Percentiles rank a stretch among this genome's conserved stretches.
phyloP scores from a whole-genome alignment of 2,113 vertebrate species.

The Perca schrenkii region DNA sequence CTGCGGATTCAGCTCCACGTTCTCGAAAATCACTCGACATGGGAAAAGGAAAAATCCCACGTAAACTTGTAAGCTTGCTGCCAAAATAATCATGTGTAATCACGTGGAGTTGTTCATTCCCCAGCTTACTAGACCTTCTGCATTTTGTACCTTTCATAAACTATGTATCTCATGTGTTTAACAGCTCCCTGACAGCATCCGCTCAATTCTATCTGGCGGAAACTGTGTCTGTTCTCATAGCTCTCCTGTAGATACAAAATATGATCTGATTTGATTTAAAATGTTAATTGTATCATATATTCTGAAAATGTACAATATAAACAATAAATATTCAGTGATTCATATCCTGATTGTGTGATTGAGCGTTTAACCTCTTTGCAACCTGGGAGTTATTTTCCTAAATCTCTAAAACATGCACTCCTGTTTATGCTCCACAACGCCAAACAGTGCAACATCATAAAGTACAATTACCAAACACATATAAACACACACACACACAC shows the following conservation, averaged over 20 bases:
- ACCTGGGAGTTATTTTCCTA: slow-evolving; percentile 48
- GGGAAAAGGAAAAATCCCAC: slow-evolving; percentile 22
- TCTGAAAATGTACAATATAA: slow-evolving; percentile 78
- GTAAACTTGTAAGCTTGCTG: neutral
- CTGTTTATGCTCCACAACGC: slow-evolving; percentile 62
- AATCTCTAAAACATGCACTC: slow-evolving; percentile 67
- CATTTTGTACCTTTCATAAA: slow-evolving; percentile 2
- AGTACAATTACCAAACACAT: slow-evolving; percentile 57
- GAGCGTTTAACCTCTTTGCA: slow-evolving; percentile 38
- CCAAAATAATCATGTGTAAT: slow-evolving; percentile 25
- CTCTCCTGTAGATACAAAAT: slow-evolving; percentile 72
- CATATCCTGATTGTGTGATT: slow-evolving; percentile 56
- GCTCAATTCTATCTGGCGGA: slow-evolving; percentile 32
- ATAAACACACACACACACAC: slow-evolving; percentile 34
- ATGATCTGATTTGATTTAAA: slow-evolving; percentile 56
- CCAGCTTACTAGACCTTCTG: too few relatives aligned
- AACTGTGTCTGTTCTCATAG: slow-evolving; percentile 26
- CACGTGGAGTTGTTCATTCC: slow-evolving; percentile 21
- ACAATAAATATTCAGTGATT: slow-evolving; percentile 79
- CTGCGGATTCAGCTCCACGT: neutral
- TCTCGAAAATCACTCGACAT: neutral
- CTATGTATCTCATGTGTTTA: slow-evolving; percentile 14
- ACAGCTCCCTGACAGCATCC: slow-evolving; percentile 27
- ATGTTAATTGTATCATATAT: slow-evolving; percentile 56
- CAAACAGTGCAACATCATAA: slow-evolving; percentile 70